Evolutionary conservation across 2,888 invertebrate genomes (phyloP), one percentile per base, ranked within the genome.

Genomic region (Polydrusus tereticollis): DNA sequence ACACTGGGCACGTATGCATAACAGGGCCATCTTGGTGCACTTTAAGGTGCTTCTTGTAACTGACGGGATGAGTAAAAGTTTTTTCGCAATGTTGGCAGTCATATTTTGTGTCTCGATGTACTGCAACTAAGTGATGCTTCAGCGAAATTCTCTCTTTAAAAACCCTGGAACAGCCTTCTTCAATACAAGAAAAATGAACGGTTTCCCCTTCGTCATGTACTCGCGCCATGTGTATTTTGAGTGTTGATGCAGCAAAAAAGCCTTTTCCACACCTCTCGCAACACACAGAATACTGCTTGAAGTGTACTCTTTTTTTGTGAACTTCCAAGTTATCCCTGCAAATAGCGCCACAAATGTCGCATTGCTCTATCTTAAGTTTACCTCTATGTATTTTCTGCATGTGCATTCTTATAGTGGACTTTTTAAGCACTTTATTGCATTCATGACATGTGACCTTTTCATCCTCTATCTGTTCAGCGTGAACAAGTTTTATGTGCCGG

Each of bases 311-410:
- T 45, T 2, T 86, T 80, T 79, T 90, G 89, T 0, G 88, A 84
- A 69, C 87, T 87, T 76, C 89, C 77, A 73, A 88, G 87, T 78
- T 77, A 74, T 88, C 86, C 78, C 87, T 87, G 75, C 87, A n/a
- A n/a, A n/a, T n/a, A n/a, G n/a, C n/a, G n/a, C n/a, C n/a, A n/a
- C n/a, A n/a, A n/a, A n/a, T n/a, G n/a, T n/a, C n/a, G n/a, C n/a
- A n/a, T n/a, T n/a, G n/a, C n/a, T n/a, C n/a, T n/a, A n/a, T n/a
- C n/a, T n/a, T n/a, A n/a, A n/a, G n/a, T n/a, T n/a, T n/a, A n/a
- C n/a, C n/a, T n/a, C n/a, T n/a, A n/a, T n/a, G n/a, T n/a, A n/a
- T n/a, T n/a, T n/a, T n/a, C n/a, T n/a, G n/a, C n/a, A n/a, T n/a
- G n/a, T n/a, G n/a, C n/a, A n/a, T n/a, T n/a, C n/a, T n/a, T n/a